phyloP scores from a whole-genome alignment of 2,888 invertebrate genomes.

The Aleiodes leptofemur region DNA sequence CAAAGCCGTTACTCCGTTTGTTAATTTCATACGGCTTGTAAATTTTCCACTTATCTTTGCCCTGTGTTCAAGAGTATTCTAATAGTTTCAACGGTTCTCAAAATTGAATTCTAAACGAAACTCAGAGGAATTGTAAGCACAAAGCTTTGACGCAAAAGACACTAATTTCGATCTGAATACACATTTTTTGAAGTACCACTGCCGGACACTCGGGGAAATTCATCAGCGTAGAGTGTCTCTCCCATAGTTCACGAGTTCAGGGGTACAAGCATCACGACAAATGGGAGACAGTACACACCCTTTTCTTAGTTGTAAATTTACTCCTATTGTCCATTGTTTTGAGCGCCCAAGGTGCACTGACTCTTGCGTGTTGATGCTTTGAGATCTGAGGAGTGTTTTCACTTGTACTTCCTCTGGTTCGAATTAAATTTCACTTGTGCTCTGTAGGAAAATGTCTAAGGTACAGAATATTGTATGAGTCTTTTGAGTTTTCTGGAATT shows the following conservation, averaged over 20 bases:
- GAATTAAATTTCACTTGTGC: slow-evolving; percentile 10
- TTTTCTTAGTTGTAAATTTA: slow-evolving; percentile 66
- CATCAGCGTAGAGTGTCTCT: slow-evolving; percentile 36
- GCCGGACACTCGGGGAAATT: slow-evolving; percentile 27
- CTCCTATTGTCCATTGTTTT: slow-evolving; percentile 69
- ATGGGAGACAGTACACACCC: slow-evolving; percentile 37
- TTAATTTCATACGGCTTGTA: slow-evolving; percentile 58
- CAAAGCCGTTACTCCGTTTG: slow-evolving; percentile 53
- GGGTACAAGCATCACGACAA: slow-evolving; percentile 56
- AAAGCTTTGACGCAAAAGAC: background rate
- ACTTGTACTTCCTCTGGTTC: background rate
- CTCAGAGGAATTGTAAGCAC: slow-evolving; percentile 31
- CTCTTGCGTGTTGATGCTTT: slow-evolving; percentile 44
- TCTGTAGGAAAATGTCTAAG: background rate
- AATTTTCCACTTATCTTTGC: slow-evolving; percentile 37
- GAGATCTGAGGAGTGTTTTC: slow-evolving; percentile 42
- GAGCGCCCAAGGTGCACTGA: slow-evolving; percentile 52
- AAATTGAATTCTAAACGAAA: background rate
- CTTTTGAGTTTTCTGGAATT: too few species aligned
- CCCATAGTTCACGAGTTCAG: slow-evolving; percentile 42
- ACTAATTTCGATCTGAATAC: slow-evolving; percentile 13
- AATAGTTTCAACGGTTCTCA: too few species aligned
- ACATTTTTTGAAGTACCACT: background rate
- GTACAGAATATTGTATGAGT: too few species aligned
- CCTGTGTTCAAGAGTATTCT: slow-evolving; percentile 8